A percentile compares a stretch with the other conserved stretches of the same genome.
Evolutionary conservation across 2,113 vertebrate species (phyloP).

Genomic region (Ammodytes marinus): DNA sequence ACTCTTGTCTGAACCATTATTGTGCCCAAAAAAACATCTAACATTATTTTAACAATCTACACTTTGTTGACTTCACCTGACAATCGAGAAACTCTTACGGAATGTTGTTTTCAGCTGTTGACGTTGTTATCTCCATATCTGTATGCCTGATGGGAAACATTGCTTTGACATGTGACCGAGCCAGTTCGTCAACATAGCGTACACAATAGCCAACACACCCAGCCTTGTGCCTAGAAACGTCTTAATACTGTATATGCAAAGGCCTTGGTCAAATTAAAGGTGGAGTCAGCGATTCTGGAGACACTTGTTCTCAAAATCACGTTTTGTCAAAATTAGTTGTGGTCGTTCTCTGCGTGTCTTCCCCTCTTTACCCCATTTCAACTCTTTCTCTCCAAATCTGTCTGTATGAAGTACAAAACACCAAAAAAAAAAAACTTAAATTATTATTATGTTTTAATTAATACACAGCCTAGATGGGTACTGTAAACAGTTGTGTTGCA

Average conservation of each 20-base stretch:
- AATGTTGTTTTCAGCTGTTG: constrained; percentile 13
- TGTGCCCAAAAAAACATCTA: not conserved
- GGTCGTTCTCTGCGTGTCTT: too few species aligned
- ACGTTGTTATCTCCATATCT: not conserved
- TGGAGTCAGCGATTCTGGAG: too few species aligned
- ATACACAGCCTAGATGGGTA: too few species aligned
- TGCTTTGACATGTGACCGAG: constrained; percentile 9
- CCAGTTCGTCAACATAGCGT: constrained; percentile 42
- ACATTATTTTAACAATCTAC: not conserved
- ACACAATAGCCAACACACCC: not conserved
- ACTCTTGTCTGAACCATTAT: not conserved
- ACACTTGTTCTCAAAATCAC: too few species aligned
- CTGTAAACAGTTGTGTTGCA: too few species aligned
- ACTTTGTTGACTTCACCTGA: not conserved
- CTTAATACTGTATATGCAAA: not conserved
- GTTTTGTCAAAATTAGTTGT: too few species aligned
- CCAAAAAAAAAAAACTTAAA: too few species aligned
- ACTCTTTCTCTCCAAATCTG: too few species aligned
- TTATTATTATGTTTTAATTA: too few species aligned
- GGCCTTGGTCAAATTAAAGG: not conserved
- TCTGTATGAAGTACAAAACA: too few species aligned
- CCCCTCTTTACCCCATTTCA: too few species aligned
- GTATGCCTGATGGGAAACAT: constrained; percentile 15
- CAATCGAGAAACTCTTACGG: not conserved
- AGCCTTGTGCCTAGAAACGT: too few species aligned